Evolutionary conservation across 2,113 vertebrate species (phyloP), one percentile per base, ranked within the genome.

Genomic region (Sander vitreus): DNA sequence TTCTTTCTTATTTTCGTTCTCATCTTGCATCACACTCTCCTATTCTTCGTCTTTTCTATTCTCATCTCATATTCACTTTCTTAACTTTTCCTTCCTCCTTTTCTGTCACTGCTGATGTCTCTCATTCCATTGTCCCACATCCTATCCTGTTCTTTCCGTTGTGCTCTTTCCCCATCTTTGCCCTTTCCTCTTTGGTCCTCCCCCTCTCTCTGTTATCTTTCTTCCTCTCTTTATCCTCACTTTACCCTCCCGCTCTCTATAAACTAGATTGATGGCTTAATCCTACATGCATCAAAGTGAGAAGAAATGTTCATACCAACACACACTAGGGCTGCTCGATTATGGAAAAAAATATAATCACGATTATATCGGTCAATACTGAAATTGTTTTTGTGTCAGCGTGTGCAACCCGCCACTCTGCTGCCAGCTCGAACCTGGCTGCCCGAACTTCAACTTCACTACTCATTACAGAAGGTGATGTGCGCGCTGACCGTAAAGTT

Each of bases 241-340:
- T 80, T 86, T 90, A 84, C 80, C 77, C 80, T 84, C 33, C 73
- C n/a, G 14, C 76, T 87, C 85, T 73, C 86, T 73, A 85, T 89
- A 93, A 91, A 93, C 87, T 73, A 87, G 90, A 91, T 89, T 88
- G 89, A 93, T 91, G 78, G 90, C 88, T 93, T 82, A 85, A 89
- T 93, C 89, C 86, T 76, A 80, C 86, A 80, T 62, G 78, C 65
- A 93, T 91, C 89, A 89, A 91, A 88, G 90, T 92, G 86, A 91
- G 88, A 91, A 91, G 2, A 27, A 27, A 27, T 27, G 27, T 27
- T 27, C 27, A 2, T 2, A 27, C 27, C 27, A 27, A 27, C 27
- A 27, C 27, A 27, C 27, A 27, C 27, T 27, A 25, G 25, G 25
- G 25, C 25, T 25, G 25, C 25, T 25, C 25, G 25, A 25, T 25